Percentiles rank a stretch among this genome's conserved stretches.
Evolutionary conservation across 2,888 invertebrate species (phyloP).

Genomic region (Encarsia formosa): DNA sequence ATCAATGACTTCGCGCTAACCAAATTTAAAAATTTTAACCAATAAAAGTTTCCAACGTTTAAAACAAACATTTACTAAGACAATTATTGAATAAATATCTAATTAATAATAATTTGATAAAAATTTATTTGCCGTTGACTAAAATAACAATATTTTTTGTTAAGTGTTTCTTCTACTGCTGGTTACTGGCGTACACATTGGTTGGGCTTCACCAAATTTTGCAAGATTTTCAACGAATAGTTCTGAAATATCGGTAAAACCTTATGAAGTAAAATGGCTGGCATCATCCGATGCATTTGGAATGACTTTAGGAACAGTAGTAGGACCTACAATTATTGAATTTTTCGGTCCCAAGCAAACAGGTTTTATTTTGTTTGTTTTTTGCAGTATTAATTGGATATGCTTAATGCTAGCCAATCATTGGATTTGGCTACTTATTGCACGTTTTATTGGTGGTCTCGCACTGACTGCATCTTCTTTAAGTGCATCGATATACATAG

Average conservation of each 20-base stretch:
- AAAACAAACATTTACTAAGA: no score
- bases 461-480: slow-evolving; percentile 32
- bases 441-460: slow-evolving; percentile 31
- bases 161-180: slow-evolving; percentile 34
- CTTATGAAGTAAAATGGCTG: slow-evolving; percentile 35
- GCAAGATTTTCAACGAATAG: slow-evolving; percentile 30
- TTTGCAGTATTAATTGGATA: slow-evolving; percentile 30
- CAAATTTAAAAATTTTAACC: no score
- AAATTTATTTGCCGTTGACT: no score
- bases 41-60: no score
- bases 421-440: slow-evolving; percentile 30
- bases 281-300: slow-evolving; percentile 25
- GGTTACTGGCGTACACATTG: slow-evolving; percentile 33
- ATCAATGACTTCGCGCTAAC: no score
- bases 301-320: slow-evolving; percentile 23
- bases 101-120: no score
- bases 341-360: slow-evolving; percentile 31
- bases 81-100: no score
- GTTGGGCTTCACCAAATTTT: slow-evolving; percentile 42
- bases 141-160: no score
- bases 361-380: slow-evolving; percentile 27
- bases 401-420: slow-evolving; percentile 29
- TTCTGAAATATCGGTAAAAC: slow-evolving; percentile 28
- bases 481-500: slow-evolving; percentile 37
- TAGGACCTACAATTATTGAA: slow-evolving; percentile 29